These are phyloP conservation scores for Drosophila rhopaloa DNA, from an alignment of 1,140 invertebrate species.

Conservation along the genomic window DNA sequence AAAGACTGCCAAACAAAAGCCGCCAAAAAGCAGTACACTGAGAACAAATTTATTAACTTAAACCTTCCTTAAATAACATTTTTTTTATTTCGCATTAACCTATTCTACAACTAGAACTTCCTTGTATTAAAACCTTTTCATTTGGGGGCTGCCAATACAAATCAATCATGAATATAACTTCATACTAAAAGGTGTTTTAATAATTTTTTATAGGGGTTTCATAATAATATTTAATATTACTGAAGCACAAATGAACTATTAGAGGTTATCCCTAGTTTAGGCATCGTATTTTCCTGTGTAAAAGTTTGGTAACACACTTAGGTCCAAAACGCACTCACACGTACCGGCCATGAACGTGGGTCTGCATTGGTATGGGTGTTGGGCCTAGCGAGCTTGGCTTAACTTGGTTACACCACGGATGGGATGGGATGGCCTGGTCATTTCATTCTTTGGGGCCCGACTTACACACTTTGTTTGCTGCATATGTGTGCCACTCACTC, in stretches of 20 bases:
- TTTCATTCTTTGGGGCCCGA: conserved; percentile 38
- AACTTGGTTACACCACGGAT: conserved; percentile 56
- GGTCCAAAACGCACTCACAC: conserved; percentile 61
- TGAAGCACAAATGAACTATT: too few relatives aligned
- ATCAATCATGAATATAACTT: too few relatives aligned
- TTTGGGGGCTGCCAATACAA: too few relatives aligned
- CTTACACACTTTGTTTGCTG: conserved; percentile 51
- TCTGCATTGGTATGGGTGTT: conserved; percentile 38
- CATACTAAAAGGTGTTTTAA: too few relatives aligned
- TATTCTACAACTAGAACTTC: too few relatives aligned
- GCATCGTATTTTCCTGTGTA: conserved; percentile 9
- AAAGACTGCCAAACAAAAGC: conserved; percentile 5
- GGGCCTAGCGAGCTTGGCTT: conserved; percentile 58
- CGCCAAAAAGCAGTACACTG: conserved; percentile 21
- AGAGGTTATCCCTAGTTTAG: too few relatives aligned
- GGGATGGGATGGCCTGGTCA: conserved; percentile 7
- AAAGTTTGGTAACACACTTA: conserved; percentile 38
- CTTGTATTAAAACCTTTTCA: too few relatives aligned
- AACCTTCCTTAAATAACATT: too few relatives aligned
- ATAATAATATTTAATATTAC: too few relatives aligned
- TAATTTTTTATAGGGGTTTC: too few relatives aligned
- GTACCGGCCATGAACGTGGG: conserved; percentile 16
- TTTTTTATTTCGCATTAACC: too few relatives aligned
- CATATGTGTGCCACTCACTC: conserved; percentile 39
- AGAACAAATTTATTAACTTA: not conserved